Evolutionary conservation across 2,113 vertebrate species (phyloP).

Genomic region (Panurus biarmicus): DNA sequence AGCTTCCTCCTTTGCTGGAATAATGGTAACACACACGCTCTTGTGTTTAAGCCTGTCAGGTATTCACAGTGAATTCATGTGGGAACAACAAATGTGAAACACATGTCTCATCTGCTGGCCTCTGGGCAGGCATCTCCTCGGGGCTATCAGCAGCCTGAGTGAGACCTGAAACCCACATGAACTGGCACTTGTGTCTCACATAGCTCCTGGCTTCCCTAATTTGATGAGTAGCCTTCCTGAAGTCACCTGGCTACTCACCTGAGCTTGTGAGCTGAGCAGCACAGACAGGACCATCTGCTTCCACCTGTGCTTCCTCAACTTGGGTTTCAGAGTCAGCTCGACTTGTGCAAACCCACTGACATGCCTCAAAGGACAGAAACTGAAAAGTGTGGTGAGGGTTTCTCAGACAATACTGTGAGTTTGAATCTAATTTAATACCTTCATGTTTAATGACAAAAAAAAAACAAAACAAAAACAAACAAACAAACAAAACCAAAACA

Average conservation of each 20-base stretch:
- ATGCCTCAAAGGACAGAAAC: not conserved
- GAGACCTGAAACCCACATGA: not conserved
- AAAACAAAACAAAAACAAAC: no score
- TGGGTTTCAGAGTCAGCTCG: fast-evolving
- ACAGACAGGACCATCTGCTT: not conserved
- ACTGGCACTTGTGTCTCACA: not conserved
- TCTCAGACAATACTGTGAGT: not conserved
- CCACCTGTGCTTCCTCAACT: fast-evolving
- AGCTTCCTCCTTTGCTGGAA: not conserved
- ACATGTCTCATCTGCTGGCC: not conserved
- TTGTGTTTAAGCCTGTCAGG: not conserved
- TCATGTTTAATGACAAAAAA: not conserved
- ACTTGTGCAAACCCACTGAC: not conserved
- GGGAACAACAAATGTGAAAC: fast-evolving
- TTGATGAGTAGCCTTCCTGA: not conserved
- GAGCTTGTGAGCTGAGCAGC: not conserved
- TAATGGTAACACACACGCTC: fast-evolving
- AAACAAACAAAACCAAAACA: no score
- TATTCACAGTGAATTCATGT: fast-evolving
- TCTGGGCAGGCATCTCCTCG: not conserved
- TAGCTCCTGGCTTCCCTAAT: not conserved
- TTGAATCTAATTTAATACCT: not conserved
- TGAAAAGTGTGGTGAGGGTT: not conserved
- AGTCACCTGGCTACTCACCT: not conserved
- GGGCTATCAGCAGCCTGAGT: not conserved